Evolutionary conservation across 2,888 invertebrate genomes (phyloP).

Genomic region (Cerceris ruficornis): DNA sequence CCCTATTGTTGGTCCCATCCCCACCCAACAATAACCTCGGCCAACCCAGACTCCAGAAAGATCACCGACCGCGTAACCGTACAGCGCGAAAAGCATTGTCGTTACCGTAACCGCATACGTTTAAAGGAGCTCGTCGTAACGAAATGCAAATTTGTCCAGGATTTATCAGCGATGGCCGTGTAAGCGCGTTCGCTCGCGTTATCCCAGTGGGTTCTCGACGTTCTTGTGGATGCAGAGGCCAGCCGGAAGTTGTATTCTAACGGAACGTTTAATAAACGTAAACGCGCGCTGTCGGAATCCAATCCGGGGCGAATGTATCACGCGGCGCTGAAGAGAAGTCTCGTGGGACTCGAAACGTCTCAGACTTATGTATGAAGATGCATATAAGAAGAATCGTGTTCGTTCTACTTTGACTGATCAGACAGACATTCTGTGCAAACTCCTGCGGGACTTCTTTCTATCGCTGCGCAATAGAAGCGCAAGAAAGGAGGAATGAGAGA

Average conservation of each 20-base stretch:
- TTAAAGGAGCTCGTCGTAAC: not conserved
- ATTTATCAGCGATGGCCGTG: slow-evolving; percentile 14
- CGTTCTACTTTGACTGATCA: no score
- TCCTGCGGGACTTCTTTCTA: no score
- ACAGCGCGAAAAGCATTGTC: slow-evolving; percentile 2
- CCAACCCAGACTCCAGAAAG: no score
- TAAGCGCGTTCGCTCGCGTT: slow-evolving; percentile 40
- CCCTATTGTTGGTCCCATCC: no score
- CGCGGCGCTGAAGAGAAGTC: no score
- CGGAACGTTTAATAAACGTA: slow-evolving; percentile 72
- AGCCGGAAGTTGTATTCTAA: slow-evolving; percentile 69
- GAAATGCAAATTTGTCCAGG: slow-evolving; percentile 19
- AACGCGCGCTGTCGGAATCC: slow-evolving; percentile 60
- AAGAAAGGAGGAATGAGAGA: no score
- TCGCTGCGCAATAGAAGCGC: no score
- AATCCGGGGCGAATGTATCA: slow-evolving; percentile 12
- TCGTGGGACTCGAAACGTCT: no score
- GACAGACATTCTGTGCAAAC: no score
- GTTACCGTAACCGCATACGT: not conserved
- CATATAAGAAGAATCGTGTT: not conserved
- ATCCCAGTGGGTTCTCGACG: slow-evolving; percentile 29
- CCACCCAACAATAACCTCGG: no score
- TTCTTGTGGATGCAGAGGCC: slow-evolving; percentile 5
- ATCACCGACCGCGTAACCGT: not conserved
- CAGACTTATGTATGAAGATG: no score